Evolutionary conservation across 2,888 invertebrate species (phyloP), one percentile per base, ranked within the genome.

Genomic region (Spilosoma lubricipeda): DNA sequence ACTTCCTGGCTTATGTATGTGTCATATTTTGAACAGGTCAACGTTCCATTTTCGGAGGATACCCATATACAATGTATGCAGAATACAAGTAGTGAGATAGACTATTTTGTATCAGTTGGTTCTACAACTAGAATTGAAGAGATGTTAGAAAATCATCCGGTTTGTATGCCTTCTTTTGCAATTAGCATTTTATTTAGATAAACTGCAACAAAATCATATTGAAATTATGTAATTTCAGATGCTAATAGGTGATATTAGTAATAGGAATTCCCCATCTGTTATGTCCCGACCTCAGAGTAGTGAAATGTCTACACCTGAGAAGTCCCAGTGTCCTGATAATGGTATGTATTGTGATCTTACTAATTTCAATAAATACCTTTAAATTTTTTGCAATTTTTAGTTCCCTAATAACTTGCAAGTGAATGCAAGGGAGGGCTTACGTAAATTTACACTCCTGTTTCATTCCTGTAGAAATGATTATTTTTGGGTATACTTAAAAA

Each of bases 71-170:
- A 97, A 86, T 97, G 98, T 87, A 97, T 97, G 82, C 97, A 97
- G 88, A 97, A 97, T 87, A 97, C 97, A 52, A 96, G 97, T 66
- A 97, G 97, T 85, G 97, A 97, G 86, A 97, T 98, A 82, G 98
- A 98, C 90, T 98, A 98, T 89, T 97, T 98, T 80, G 98, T 98
- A 42, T 97, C 98, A 33, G 97, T 97, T 70, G 97, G 97, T 33
- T 94, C 95, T 20, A 95, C 95, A 67, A 94, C 93, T 73, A 92
- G 95, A 84, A 95, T 96, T 76, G 96, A 96, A 83, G 95, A 95
- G 81, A 94, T 96, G 93, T 85, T 96, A 85, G 95, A 96, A 89
- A 96, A 95, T 87, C 94, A 95, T 83, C 95, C 95, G 79, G 96
- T 96, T 75, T 85, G 93, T 92, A 82, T 76, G 67, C 36, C 59